Conservation (phyloP, 2,113 vertebrate genomes). For the Platanista minor region DNA sequence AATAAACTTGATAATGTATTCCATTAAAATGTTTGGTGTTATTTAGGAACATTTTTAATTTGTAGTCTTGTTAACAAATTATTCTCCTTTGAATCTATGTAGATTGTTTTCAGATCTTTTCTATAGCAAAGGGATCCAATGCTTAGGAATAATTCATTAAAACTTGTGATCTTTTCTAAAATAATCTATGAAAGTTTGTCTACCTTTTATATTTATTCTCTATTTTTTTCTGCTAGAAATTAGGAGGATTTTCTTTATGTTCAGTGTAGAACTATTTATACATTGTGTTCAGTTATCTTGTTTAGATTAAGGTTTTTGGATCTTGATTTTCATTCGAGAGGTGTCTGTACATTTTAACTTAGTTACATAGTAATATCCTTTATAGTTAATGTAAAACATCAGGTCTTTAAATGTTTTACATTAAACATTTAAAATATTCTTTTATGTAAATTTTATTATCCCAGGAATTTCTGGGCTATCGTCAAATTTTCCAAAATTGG, state of each 20-base stretch:
- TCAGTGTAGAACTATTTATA: background rate
- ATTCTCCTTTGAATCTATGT: background rate
- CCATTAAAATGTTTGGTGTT: background rate
- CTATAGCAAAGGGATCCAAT: background rate
- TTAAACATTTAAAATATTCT: background rate
- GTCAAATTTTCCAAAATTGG: slow-evolving; percentile 25
- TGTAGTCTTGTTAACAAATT: background rate
- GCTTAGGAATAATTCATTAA: background rate
- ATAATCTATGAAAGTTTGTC: background rate
- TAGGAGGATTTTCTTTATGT: background rate
- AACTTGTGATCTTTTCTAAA: background rate
- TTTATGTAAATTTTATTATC: slow-evolving; percentile 28
- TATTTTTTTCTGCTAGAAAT: slow-evolving; percentile 13
- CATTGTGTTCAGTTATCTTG: background rate
- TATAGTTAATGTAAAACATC: background rate
- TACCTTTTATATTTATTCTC: background rate
- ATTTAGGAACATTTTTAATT: background rate
- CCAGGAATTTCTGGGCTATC: background rate
- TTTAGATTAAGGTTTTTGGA: background rate
- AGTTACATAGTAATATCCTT: background rate
- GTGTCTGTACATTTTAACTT: background rate
- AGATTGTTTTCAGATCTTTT: background rate
- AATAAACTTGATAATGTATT: background rate
- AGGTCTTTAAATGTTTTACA: background rate
- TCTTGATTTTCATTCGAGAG: background rate